phyloP scores from a whole-genome alignment of 1,140 invertebrate genomes.

The Lepidurus couesii region DNA sequence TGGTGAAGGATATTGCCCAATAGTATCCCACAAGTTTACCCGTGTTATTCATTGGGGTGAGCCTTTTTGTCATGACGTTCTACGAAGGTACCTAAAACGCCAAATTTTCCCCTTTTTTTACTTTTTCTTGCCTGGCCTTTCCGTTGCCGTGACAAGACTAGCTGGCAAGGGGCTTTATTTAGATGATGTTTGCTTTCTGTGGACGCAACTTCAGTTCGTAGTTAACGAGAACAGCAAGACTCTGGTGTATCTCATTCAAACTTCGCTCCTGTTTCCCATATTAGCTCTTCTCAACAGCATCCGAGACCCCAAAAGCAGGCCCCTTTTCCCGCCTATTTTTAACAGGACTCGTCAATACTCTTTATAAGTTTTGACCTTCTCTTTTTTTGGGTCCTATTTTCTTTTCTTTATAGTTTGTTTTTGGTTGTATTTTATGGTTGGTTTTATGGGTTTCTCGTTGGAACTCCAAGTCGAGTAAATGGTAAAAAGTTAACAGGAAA shows the following conservation, averaged over 20 bases:
- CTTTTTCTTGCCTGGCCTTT: background rate
- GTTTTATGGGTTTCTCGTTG: no score
- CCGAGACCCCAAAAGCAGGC: background rate
- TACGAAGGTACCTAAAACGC: background rate
- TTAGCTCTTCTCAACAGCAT: background rate
- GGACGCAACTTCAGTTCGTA: background rate
- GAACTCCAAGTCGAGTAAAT: no score
- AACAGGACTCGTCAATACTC: background rate
- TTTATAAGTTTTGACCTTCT: no score
- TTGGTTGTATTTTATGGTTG: no score
- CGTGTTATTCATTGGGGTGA: background rate
- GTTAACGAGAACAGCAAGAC: conserved; percentile 6
- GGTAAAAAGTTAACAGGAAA: background rate
- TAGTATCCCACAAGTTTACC: background rate
- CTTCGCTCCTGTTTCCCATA: background rate
- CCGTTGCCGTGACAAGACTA: background rate
- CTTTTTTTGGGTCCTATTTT: no score
- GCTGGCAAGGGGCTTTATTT: background rate
- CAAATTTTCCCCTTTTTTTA: background rate
- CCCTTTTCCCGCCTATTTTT: conserved; percentile 11
- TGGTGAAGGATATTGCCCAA: no score
- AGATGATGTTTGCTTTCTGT: background rate
- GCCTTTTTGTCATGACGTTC: background rate
- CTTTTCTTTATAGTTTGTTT: no score
- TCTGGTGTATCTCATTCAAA: conserved; percentile 22